Evolutionary conservation across 2,797 vertebrate genomes (phyloP).

Genomic region (Cossypha caffra): DNA sequence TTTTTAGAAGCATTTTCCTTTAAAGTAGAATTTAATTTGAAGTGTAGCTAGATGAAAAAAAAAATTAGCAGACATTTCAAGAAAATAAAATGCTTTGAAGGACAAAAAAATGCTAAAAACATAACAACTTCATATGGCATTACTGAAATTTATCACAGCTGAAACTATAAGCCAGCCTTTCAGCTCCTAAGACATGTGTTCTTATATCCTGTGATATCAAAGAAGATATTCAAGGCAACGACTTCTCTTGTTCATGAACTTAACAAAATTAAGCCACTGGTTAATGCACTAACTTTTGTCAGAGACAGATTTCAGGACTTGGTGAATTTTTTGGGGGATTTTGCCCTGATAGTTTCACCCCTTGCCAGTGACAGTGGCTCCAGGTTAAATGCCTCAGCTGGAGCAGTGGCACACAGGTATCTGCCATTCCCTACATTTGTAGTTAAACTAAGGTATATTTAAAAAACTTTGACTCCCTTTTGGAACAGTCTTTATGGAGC

Average conservation of each 20-base stretch:
- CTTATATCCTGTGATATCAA: not conserved
- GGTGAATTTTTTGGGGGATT: not conserved
- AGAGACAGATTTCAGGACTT: not conserved
- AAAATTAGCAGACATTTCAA: not conserved
- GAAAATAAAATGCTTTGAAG: not conserved
- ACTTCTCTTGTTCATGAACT: not conserved
- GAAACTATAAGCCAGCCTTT: not conserved
- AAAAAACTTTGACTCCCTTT: not conserved
- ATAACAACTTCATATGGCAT: not conserved
- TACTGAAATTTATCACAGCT: not conserved
- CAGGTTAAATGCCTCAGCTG: not conserved
- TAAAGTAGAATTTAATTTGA: not conserved
- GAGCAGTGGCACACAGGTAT: not conserved
- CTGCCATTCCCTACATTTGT: not conserved
- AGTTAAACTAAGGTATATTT: not conserved
- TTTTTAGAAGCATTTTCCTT: not conserved
- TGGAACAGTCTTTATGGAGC: not conserved
- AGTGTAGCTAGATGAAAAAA: not conserved
- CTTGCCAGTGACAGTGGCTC: not conserved
- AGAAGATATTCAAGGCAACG: not conserved
- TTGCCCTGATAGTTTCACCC: not conserved
- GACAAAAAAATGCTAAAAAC: not conserved
- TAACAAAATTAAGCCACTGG: not conserved
- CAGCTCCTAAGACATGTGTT: not conserved
- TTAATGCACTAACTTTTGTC: not conserved